Evolutionary conservation across 2,113 vertebrate genomes (phyloP).

Genomic region (Daphoenositta chrysoptera): DNA sequence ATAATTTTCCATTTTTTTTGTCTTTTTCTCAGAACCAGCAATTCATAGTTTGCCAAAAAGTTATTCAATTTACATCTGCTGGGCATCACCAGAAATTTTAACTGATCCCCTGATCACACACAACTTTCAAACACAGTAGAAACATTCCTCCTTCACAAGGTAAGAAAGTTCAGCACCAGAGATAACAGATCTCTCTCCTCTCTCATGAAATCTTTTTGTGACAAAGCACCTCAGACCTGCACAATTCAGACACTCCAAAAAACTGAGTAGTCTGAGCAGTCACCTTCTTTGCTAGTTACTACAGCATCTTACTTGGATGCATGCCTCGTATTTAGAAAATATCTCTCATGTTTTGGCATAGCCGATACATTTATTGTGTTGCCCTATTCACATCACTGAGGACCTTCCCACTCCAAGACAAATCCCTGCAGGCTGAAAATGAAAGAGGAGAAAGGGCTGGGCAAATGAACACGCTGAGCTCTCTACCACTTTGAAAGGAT

Average conservation of each 20-base stretch:
- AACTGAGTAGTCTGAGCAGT: neutral
- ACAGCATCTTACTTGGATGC: neutral
- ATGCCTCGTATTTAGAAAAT: neutral
- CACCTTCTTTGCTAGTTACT: neutral
- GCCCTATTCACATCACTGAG: accelerated
- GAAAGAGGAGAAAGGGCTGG: neutral
- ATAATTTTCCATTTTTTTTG: neutral
- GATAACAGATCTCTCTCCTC: neutral
- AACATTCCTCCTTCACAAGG: neutral
- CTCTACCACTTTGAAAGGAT: neutral
- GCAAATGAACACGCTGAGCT: neutral
- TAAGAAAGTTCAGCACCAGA: neutral
- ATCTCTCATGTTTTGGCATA: accelerated
- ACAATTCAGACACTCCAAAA: neutral
- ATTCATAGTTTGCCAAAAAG: neutral
- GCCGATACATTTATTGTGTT: neutral
- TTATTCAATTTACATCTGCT: neutral
- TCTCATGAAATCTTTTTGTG: neutral
- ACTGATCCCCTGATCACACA: neutral
- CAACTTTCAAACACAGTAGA: neutral
- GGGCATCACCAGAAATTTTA: neutral
- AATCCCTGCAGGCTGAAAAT: neutral
- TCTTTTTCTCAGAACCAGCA: neutral
- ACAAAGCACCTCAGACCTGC: neutral
- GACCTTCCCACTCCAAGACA: neutral